These are phyloP conservation scores for Mycteria americana DNA, from an alignment of 2,797 vertebrate genomes.

Conservation along the genomic window DNA sequence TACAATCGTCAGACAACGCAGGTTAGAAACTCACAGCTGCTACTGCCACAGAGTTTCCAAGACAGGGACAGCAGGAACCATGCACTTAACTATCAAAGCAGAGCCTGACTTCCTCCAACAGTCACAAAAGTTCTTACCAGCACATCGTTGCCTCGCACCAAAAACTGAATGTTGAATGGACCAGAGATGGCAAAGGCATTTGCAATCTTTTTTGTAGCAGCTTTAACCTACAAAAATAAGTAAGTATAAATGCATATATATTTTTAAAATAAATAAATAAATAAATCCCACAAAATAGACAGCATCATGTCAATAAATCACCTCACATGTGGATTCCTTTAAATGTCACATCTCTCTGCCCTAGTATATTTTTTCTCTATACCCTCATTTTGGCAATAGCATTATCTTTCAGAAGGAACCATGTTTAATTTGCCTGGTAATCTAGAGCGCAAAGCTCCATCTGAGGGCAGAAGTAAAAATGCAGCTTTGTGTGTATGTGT, in stretches of 20 bases:
- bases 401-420: not conserved
- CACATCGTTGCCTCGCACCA: constrained; percentile 92
- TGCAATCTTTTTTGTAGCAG: constrained; percentile 88
- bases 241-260: not conserved
- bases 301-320: not conserved
- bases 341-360: not conserved
- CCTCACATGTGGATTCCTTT: not conserved
- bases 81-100: not conserved
- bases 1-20: not conserved
- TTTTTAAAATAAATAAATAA: not conserved
- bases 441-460: not conserved
- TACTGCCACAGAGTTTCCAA: not conserved
- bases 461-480: not conserved
- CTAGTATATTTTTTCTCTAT: not conserved
- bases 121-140: constrained; percentile 83
- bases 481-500: not conserved
- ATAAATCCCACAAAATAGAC: not conserved
- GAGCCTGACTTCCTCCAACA: not conserved
- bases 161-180: constrained; percentile 94
- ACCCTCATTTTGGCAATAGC: not conserved
- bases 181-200: constrained; percentile 93
- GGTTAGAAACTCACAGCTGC: not conserved
- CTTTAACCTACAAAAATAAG: constrained; percentile 82
- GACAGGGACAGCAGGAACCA: not conserved
- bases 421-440: not conserved